Conservation (phyloP, 2,888 invertebrate species). For the Sarcophaga rosellei region DNA sequence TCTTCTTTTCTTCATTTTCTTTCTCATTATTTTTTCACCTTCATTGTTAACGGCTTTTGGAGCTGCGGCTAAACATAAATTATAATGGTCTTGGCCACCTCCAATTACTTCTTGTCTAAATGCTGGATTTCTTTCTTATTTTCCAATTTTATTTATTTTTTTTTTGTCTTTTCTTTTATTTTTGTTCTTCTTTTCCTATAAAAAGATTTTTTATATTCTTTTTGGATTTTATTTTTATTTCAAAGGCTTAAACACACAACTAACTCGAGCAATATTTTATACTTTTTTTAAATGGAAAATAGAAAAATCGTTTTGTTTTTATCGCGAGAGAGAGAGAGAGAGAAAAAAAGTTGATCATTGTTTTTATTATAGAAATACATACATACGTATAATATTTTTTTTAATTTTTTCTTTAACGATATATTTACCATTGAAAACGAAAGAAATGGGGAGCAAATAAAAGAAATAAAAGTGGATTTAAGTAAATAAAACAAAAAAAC, state of each 20-base stretch:
- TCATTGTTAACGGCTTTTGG: conserved; percentile 1
- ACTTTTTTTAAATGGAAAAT: background rate
- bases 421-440: conserved; percentile 27
- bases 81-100: conserved; percentile 24
- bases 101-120: conserved; percentile 23
- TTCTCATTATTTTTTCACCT: conserved; percentile 17
- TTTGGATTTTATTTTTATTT: conserved; percentile 2
- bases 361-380: conserved; percentile 10
- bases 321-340: background rate
- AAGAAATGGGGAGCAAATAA: conserved; percentile 12
- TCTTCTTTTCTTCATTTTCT: background rate
- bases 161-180: background rate
- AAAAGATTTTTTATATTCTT: background rate
- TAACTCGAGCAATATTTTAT: conserved; percentile 21
- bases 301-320: conserved; percentile 2
- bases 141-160: background rate
- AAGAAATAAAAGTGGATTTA: conserved; percentile 15
- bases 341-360: conserved; percentile 48
- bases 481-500: conserved; percentile 10
- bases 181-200: background rate
- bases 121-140: conserved; percentile 14
- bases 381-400: background rate
- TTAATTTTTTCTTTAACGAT: conserved; percentile 3
- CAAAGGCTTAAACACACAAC: conserved; percentile 45
- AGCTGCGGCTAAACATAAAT: conserved; percentile 32